Evolutionary conservation across 2,113 vertebrate genomes (phyloP), one percentile per base, ranked within the genome.

Genomic region (Anas platyrhynchos): DNA sequence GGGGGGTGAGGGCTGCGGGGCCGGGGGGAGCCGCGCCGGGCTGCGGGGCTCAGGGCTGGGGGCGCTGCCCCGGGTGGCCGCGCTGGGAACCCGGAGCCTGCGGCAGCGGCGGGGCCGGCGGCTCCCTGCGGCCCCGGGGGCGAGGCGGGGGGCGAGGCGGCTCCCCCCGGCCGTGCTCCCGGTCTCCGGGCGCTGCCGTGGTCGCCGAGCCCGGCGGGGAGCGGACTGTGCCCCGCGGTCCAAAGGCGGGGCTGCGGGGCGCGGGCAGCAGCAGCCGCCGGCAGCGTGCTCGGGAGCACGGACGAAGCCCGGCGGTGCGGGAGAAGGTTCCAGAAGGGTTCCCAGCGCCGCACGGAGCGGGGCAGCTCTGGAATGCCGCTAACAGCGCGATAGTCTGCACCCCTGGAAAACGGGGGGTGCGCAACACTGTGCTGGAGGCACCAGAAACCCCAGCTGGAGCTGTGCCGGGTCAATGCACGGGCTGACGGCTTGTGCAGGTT

Each of bases 381-480:
- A 20, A 7, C 12, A 6, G 22, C 26, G 29, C 25, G 21, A 79
- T 46, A 25, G 43, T 29, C 36, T 62, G 38, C 34, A 34, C 34
- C 26, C 54, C 38, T 73, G 54, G 61, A 73, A 75, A 77, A 27
- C 44, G 15, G 32, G 0, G 4, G 54, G 38, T 17, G 15, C 61
- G n/a, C 23, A 55, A 52, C 20, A 18, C 69, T 46, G 12, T 59
- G 52, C 36, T 55, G 61, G 46, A 50, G n/a, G 59, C 5, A 26
- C 34, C 22, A 48, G 46, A 21, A 48, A 48, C 46, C 20, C 46
- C 21, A 48, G 20, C 48, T 66, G 13, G 54, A 20, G 8, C 8
- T 4, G 5, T 31, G 31, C 0, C 0, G 8, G 48, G 26, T 43
- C 87, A 25, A 2, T 38, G 67, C 36, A 16, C 15, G 27, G 85